These are phyloP conservation scores for Odobenus rosmarus DNA, from an alignment of 2,113 vertebrate genomes.

Conservation along the genomic window DNA sequence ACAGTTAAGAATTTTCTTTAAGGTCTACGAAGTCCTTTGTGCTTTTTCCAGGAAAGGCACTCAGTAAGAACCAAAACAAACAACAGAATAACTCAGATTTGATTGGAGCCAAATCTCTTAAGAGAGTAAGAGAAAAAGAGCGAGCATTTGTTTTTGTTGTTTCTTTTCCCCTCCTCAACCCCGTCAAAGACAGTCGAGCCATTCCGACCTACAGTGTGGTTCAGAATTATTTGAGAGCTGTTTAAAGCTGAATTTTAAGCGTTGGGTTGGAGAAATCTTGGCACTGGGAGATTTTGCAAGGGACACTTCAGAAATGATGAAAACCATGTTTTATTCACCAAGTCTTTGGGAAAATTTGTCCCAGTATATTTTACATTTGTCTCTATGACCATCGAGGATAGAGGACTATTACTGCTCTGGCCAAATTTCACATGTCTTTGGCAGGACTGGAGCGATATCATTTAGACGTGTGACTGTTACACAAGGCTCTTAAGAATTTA, in stretches of 20 bases:
- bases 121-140: slow-evolving; percentile 11
- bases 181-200: not conserved
- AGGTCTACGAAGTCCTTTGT: slow-evolving; percentile 70
- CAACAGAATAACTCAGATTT: slow-evolving; percentile 57
- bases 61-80: slow-evolving; percentile 80
- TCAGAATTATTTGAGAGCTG: not conserved
- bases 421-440: not conserved
- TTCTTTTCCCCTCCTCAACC: not conserved
- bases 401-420: not conserved
- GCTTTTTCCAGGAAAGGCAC: slow-evolving; percentile 75
- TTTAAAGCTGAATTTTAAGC: not conserved
- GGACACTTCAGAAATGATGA: not conserved
- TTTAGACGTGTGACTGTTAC: not conserved
- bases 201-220: not conserved
- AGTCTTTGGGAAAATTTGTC: slow-evolving; percentile 8
- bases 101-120: slow-evolving; percentile 60
- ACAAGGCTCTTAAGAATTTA: not conserved
- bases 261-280: not conserved
- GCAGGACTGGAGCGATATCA: not conserved
- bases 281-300: not conserved
- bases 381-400: not conserved
- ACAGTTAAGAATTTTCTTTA: slow-evolving; percentile 64
- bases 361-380: not conserved
- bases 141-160: slow-evolving; percentile 25
- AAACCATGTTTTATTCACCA: not conserved